phyloP scores from a whole-genome alignment of 2,888 invertebrate genomes.

The Petrophora chlorosata region DNA sequence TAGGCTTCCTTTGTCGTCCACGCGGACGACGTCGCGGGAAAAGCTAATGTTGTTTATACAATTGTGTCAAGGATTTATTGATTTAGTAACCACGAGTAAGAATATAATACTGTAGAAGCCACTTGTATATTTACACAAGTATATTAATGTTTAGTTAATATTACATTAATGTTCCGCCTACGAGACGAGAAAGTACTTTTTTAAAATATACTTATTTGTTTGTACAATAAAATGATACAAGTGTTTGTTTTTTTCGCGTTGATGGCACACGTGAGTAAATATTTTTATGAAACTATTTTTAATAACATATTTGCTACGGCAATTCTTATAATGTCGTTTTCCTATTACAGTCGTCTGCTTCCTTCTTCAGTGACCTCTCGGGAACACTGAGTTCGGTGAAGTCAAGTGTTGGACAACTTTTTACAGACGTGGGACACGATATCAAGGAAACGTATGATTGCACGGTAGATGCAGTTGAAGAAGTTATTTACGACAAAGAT shows the following conservation, averaged over 20 bases:
- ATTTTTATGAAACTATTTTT: background rate
- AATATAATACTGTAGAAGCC: constrained; percentile 24
- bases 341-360: constrained; percentile 62
- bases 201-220: background rate
- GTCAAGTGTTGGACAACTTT: constrained; percentile 59
- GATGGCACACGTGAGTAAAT: constrained; percentile 48
- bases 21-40: too few relatives aligned
- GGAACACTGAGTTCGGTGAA: constrained; percentile 56
- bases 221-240: constrained; percentile 35
- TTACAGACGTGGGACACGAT: constrained; percentile 65
- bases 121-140: too few relatives aligned
- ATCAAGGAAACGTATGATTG: constrained; percentile 67
- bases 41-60: too few relatives aligned
- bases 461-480: constrained; percentile 64
- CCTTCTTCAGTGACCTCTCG: constrained; percentile 58
- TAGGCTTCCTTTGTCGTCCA: too few relatives aligned
- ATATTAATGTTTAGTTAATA: constrained; percentile 1
- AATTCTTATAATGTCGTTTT: too few relatives aligned
- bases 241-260: constrained; percentile 43
- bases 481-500: constrained; percentile 37
- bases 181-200: constrained; percentile 23
- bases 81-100: too few relatives aligned
- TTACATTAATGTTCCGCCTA: constrained; percentile 32
- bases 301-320: too few relatives aligned
- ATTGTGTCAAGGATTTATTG: too few relatives aligned